Percentiles rank a stretch among this genome's conserved stretches.
Conservation (phyloP, 2,113 vertebrate species). For the Brienomyrus brachyistius region DNA sequence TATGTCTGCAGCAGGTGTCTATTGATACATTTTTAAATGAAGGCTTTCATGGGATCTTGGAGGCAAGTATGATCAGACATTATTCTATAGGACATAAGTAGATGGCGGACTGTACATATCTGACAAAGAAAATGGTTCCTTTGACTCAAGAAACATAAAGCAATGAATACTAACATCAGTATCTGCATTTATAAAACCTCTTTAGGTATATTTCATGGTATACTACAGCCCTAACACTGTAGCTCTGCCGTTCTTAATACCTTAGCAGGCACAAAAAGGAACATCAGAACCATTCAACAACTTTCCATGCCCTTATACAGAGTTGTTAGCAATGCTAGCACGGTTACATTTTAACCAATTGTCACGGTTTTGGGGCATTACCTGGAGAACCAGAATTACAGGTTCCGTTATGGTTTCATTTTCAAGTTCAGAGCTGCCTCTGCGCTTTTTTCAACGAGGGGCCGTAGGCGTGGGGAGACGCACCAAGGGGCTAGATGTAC, state of each 20-base stretch:
- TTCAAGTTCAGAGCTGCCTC: neutral
- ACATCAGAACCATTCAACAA: neutral
- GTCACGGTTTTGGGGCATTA: slow-evolving; percentile 7
- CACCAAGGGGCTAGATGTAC: too few species aligned
- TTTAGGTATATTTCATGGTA: neutral
- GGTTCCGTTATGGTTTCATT: neutral
- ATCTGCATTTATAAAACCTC: neutral
- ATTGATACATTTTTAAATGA: neutral
- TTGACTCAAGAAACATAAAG: neutral
- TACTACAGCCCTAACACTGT: neutral
- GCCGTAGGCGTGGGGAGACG: too few species aligned
- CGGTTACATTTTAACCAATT: slow-evolving; percentile 20
- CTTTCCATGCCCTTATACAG: neutral
- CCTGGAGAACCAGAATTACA: slow-evolving; percentile 15
- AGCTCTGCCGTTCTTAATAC: neutral
- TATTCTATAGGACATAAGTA: neutral
- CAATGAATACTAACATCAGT: neutral
- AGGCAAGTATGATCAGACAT: neutral
- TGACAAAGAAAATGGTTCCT: neutral
- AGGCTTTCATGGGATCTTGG: neutral
- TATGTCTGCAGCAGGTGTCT: neutral
- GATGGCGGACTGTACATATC: neutral
- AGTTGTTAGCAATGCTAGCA: slow-evolving; percentile 16
- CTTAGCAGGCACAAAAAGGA: neutral
- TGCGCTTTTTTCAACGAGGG: neutral